Evolutionary conservation across 2,888 invertebrate genomes (phyloP).

Genomic region (Tigriopus californicus): DNA sequence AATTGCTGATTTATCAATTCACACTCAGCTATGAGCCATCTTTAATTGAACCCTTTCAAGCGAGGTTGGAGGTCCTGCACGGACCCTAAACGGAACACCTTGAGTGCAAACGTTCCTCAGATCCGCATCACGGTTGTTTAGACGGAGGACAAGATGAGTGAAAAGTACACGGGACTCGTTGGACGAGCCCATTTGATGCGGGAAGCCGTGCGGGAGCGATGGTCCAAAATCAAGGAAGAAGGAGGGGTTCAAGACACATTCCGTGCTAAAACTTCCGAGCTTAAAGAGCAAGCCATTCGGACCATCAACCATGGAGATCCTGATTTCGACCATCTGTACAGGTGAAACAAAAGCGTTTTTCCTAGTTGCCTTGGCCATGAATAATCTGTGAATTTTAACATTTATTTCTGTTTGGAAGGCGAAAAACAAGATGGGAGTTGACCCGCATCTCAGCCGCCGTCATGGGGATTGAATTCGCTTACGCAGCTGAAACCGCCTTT

Average conservation of each 20-base stretch:
- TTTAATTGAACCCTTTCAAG: no score
- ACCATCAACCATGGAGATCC: constrained; percentile 14
- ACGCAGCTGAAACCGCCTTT: constrained; percentile 91
- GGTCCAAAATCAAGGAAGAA: constrained; percentile 18
- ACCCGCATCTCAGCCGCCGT: constrained; percentile 78
- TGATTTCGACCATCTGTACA: constrained; percentile 9
- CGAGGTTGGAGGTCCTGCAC: no score
- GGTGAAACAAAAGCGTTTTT: not conserved
- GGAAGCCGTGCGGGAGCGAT: constrained; percentile 19
- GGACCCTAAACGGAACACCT: no score
- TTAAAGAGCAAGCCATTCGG: constrained; percentile 16
- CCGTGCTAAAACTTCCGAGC: constrained; percentile 14
- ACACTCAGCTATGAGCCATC: no score
- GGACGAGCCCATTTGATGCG: constrained; percentile 18
- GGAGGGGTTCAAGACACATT: constrained; percentile 18
- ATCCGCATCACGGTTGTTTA: no score
- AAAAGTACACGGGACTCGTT: constrained; percentile 18
- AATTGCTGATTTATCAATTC: no score
- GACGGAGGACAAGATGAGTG: constrained; percentile 16
- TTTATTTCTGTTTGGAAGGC: not conserved
- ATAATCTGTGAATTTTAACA: not conserved
- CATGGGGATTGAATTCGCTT: constrained; percentile 93
- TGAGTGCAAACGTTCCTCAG: not conserved
- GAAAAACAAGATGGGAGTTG: constrained; percentile 40
- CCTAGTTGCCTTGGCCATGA: not conserved